Percentiles rank a stretch among this genome's conserved stretches.
phyloP scores from a whole-genome alignment of 2,888 invertebrate genomes.

The Boloria selene region DNA sequence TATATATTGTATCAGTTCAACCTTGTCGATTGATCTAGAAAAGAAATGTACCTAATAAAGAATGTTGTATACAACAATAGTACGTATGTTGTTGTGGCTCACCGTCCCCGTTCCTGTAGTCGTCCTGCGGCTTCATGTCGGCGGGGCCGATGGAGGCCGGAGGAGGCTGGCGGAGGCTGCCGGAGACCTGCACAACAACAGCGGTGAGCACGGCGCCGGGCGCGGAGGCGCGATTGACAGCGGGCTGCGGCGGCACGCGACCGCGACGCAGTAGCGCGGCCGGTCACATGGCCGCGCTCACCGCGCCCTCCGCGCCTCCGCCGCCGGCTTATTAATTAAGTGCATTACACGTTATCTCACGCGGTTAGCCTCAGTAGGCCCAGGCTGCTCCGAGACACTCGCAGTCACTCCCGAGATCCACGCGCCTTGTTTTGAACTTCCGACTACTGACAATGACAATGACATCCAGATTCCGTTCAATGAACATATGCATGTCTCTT shows the following conservation, averaged over 20 bases:
- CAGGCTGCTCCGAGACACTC: slow-evolving; percentile 22
- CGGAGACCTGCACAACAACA: slow-evolving; percentile 33
- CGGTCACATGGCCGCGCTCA: slow-evolving; percentile 30
- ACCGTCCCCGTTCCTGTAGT: slow-evolving; percentile 67
- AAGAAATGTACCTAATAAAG: not conserved
- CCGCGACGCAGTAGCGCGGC: slow-evolving; percentile 40
- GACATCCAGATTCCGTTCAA: slow-evolving; percentile 9
- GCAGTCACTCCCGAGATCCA: slow-evolving; percentile 26
- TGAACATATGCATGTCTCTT: not conserved
- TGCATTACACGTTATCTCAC: slow-evolving; percentile 30
- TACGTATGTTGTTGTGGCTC: slow-evolving; percentile 42
- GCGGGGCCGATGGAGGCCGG: slow-evolving; percentile 1
- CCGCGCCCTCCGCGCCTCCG: slow-evolving; percentile 16
- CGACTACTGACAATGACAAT: slow-evolving; percentile 40
- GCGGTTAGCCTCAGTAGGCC: slow-evolving; percentile 20
- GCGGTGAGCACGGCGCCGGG: slow-evolving; percentile 29
- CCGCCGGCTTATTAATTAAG: slow-evolving; percentile 32
- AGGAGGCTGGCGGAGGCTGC: slow-evolving; percentile 27
- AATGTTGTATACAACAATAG: too few relatives aligned
- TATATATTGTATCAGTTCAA: too few relatives aligned
- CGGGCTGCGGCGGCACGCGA: slow-evolving; percentile 43
- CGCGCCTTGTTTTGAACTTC: slow-evolving; percentile 45
- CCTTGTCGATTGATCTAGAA: too few relatives aligned
- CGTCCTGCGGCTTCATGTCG: slow-evolving; percentile 63
- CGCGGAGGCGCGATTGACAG: slow-evolving; percentile 10